Base-by-base conservation (phyloP, 2,113 vertebrate genomes). In the Phoenicopterus ruber region DNA sequence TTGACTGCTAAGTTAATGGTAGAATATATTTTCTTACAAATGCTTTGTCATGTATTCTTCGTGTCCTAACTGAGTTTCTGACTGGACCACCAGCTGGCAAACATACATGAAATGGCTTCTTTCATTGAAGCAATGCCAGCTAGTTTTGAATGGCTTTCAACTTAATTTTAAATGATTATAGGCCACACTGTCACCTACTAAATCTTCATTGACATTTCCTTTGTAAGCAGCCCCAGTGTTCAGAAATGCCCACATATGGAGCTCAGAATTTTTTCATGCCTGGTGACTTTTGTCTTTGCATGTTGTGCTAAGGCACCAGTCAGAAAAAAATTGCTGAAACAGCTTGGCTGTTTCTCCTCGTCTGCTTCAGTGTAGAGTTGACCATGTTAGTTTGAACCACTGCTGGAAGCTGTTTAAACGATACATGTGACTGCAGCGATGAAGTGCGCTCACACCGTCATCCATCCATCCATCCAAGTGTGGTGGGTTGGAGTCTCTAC, bases 11-110 rank as follows among this genome's bases (percentile, higher is more conserved):
- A 54, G 32, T 95, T 76, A 93, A 40, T 55, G 42, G 50, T 78
- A 94, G 93, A 82, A 67, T 83, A 20, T 90, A 61, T 94, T 63
- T 96, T 93, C 70, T 82, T 93, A 76, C 70, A 38, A 79, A 70
- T 57, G 17, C 55, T 79, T 91, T 87, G 44, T 66, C 26, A 31
- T 79, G 8, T 84, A 50, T 91, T 95, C 89, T 89, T 96, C 38
- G 3, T 42, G 73, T 94, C 93, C 69, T 93, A 65, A 87, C 58
- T 65, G 74, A 82, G n/a, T 76, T 84, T 93, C 52, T 91, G 50
- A 74, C 26, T 82, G 59, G 49, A 84, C 42, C 63, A 74, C 93
- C 83, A 84, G 25, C 40, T 38, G 44, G 11, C 63, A 66, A 47
- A 50, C 26, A 4, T 32, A 78, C 32, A 34, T 44, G 18, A 82